Evolutionary conservation across 2,888 invertebrate species (phyloP), one percentile per base, ranked within the genome.

Genomic region (Micoletzkya japonica): DNA sequence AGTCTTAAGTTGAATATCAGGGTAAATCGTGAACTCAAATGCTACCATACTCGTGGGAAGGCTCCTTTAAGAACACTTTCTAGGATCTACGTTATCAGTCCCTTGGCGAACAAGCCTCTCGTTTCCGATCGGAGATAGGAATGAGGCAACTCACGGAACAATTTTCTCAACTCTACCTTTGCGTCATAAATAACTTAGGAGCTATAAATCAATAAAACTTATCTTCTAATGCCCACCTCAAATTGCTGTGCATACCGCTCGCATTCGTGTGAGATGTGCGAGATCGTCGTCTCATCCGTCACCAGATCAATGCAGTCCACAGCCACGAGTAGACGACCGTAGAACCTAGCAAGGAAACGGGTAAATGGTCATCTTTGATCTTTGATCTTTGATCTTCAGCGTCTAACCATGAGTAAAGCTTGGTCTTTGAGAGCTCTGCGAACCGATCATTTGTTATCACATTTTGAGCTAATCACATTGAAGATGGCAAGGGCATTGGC

Each of bases 291-390:
- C 24, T 76, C 70, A 2, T 78, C 76, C 17, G 73, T 73, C 60
- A 71, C 70, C 39, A 72, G 69, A 24, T 81, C 81, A n/a, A 74
- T 73, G 68, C 77, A 75, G 34, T 76, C 76, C 2, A 81, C 66
- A 7, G 77, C 72, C 10, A 78, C 59, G 34, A 81, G 73, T 0
- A 82, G 58, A 34, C 82, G 74, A 17, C 73, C 80, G 57, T 79
- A 73, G 69, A 72, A 81, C 44, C 81, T 80, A 32, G 54, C 71
- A 50, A 54, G 28, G 28, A 32, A 17, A n/a, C 6, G 3, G 7
- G 24, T 24, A 54, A 28, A 26, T 3, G 30, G 30, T 54, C 50
- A 50, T 50, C 20, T 50, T 50, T 17, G n/a, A n/a, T n/a, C n/a
- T n/a, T n/a, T n/a, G n/a, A n/a, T n/a, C n/a, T n/a, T n/a, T n/a